A percentile compares a stretch with the other conserved stretches of the same genome.
phyloP scores from a whole-genome alignment of 2,888 invertebrate genomes.

The Tipula confusa region DNA sequence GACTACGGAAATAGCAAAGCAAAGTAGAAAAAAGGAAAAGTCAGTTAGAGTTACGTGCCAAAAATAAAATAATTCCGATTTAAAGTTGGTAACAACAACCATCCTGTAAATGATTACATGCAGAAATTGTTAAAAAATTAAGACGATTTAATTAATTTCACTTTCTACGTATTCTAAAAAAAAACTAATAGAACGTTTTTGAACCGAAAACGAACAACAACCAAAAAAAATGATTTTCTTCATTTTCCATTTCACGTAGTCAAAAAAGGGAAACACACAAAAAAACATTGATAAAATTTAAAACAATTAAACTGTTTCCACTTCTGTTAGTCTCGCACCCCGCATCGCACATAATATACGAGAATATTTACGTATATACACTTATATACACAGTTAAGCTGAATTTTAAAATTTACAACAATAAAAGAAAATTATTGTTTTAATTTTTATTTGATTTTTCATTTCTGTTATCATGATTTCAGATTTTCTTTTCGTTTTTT shows the following conservation, averaged over 20 bases:
- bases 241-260: background rate
- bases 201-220: background rate
- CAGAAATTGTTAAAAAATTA: background rate
- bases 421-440: background rate
- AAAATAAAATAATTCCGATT: background rate
- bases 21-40: background rate
- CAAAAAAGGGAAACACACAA: background rate
- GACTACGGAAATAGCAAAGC: too few species aligned
- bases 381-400: background rate
- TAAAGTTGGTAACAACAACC: background rate
- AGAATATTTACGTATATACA: background rate
- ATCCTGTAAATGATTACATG: background rate
- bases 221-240: background rate
- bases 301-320: background rate
- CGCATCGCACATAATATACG: background rate
- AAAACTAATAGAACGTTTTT: background rate
- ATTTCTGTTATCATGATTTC: conserved; percentile 3
- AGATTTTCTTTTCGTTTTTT: background rate
- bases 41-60: background rate
- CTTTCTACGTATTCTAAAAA: background rate
- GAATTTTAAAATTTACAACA: background rate
- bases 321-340: background rate
- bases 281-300: background rate
- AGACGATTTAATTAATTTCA: conserved; percentile 20
- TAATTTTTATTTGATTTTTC: background rate